Evolutionary conservation across 2,113 vertebrate genomes (phyloP), one percentile per base, ranked within the genome.

Genomic region (Nothocercus nigrocapillus): DNA sequence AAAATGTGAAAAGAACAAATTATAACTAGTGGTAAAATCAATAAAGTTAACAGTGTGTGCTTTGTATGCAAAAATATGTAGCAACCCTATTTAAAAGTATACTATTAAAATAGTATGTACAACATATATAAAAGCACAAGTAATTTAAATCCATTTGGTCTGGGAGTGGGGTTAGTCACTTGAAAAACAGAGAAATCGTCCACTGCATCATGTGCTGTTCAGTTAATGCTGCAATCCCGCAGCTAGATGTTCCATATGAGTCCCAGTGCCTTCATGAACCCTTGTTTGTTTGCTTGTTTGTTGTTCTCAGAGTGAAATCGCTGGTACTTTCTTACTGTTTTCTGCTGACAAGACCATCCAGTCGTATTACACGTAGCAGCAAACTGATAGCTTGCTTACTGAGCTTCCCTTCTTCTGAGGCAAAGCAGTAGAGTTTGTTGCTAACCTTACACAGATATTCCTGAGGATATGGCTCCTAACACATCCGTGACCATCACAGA

Each of bases 401-500:
- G 56, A 88, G 53, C n/a, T 84, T 88, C 19, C 45, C 25, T 24
- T 54, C n/a, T 85, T 96, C 92, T 86, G 42, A 74, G 0, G 5
- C 49, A 74, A 36, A 58, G 75, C 53, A 62, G 27, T 45, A 12
- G 68, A 45, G 68, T 84, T 93, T 53, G 56, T 72, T 78, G 68
- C 2, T 21, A 89, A 63, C 51, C 24, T 79, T 88, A 61, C 34
- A 51, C 45, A 75, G 62, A 79, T 82, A 49, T 67, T 83, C 75
- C 74, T 8, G 15, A 80, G 89, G 83, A 81, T 90, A 64, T 92
- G 53, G 6, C 38, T 97, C 11, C 80, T 76, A 73, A 47, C 74
- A 87, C 72, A 56, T 47, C 62, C 92, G 53, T 93, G 42, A 82
- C 89, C 51, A 70, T 89, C 62, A 70, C 20, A 0, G 4, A 40